Percentiles rank a stretch among this genome's conserved stretches.
Evolutionary conservation across 2,113 vertebrate species (phyloP).

Genomic region (Coptodon bakossiorum): DNA sequence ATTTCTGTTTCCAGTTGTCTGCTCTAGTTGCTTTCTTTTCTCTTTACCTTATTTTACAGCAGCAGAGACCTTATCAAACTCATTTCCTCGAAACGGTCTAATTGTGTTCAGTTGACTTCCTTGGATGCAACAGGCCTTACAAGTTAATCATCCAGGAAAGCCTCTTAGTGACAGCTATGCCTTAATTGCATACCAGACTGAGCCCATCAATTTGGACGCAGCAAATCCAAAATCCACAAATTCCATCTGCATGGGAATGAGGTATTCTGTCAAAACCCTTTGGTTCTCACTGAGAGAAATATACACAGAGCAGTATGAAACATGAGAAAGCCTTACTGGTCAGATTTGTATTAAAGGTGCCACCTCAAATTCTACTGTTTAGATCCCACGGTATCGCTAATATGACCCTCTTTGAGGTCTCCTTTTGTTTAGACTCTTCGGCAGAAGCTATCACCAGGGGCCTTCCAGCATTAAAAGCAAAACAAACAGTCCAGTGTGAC

Average conservation of each 20-base stretch:
- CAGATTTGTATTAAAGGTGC: neutral
- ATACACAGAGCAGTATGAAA: neutral
- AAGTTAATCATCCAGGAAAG: constrained; percentile 67
- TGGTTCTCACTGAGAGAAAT: neutral
- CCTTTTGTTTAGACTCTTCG: constrained; percentile 17
- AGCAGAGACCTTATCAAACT: constrained; percentile 20
- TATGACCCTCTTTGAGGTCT: neutral
- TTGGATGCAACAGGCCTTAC: constrained; percentile 60
- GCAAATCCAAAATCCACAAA: constrained; percentile 64
- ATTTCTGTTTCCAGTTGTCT: constrained; percentile 36
- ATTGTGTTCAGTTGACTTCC: constrained; percentile 68
- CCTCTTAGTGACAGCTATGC: constrained; percentile 63
- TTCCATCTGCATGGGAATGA: constrained; percentile 57
- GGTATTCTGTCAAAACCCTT: neutral
- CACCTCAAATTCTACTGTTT: neutral
- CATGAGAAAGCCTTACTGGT: neutral
- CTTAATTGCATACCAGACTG: constrained; percentile 64
- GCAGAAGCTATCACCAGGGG: constrained; percentile 11
- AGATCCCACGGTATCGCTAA: constrained; percentile 4
- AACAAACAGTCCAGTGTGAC: constrained; percentile 52
- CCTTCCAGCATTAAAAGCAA: constrained; percentile 22
- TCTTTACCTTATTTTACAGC: constrained; percentile 23
- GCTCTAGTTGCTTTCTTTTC: constrained; percentile 7
- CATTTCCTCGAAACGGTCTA: constrained; percentile 47
- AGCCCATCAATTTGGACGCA: constrained; percentile 56